Evolutionary conservation across 1,140 invertebrate genomes (phyloP), one percentile per base, ranked within the genome.

Genomic region (Aphelinus atriplicis): DNA sequence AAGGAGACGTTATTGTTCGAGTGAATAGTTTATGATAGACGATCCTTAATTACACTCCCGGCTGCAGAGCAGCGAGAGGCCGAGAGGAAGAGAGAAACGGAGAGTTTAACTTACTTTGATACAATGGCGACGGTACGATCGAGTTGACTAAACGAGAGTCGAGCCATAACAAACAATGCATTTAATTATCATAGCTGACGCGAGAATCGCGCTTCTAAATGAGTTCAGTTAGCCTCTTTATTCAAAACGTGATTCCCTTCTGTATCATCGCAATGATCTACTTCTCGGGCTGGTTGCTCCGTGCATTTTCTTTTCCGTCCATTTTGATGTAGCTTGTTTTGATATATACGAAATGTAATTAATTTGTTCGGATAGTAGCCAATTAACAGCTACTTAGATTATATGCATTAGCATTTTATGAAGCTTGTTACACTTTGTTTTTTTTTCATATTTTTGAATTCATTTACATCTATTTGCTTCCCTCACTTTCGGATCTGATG

Each of bases 121-220:
- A 61, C 3, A 61, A 61, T 61, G 45, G 60, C 42, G 60, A 61
- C 60, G 60, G 60, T 45, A 9, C 60, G 42, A 61, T 61, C 60
- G 60, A 61, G 60, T 61, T 45, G 26, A 45, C 42, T 61, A 61
- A 67, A 65, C 63, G 48, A 45, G 4, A 67, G 50, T 56, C 42
- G 4, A 66, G n/a, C 47, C 53, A 7, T 57, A 67, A 56, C 43
- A 46, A 67, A 67, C 65, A 67, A 67, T 67, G 53, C 53, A 43
- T 57, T 67, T 67, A 67, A 67, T 56, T 67, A 57, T 57, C 65
- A 67, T 9, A 57, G 48, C 26, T 43, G 42, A 56, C 46, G 7
- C 45, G 7, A 47, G 7, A 45, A 67, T 67, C 43, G 48, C 47
- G 3, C 1, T 51, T 55, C 1, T 7, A 42, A 61, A 45, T 4